Evolutionary conservation across 1,140 invertebrate species (phyloP).

Genomic region (Scaptomyza hsui): DNA sequence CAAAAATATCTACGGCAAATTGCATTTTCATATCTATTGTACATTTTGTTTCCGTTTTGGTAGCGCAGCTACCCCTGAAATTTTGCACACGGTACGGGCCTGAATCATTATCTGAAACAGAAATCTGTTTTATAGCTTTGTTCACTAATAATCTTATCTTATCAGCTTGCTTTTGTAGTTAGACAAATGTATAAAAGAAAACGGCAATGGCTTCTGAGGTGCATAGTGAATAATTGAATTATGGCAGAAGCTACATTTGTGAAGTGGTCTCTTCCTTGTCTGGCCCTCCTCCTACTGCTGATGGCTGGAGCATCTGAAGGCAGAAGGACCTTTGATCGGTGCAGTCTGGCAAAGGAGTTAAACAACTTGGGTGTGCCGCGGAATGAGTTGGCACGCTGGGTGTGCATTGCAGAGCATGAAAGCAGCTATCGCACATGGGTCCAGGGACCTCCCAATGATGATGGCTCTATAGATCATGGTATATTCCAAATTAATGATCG

Average conservation of each 20-base stretch:
- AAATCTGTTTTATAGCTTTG: too few relatives aligned
- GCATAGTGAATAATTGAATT: too few relatives aligned
- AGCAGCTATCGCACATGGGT: conserved; percentile 33
- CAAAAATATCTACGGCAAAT: too few relatives aligned
- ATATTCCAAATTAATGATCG: conserved; percentile 86
- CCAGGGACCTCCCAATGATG: conserved; percentile 71
- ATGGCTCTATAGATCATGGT: conserved; percentile 85
- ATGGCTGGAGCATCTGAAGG: not conserved
- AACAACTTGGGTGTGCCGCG: conserved; percentile 15
- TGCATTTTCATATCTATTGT: too few relatives aligned
- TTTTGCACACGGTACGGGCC: too few relatives aligned
- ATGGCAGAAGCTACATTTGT: not conserved
- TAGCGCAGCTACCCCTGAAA: too few relatives aligned
- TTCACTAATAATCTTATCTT: too few relatives aligned
- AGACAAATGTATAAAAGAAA: too few relatives aligned
- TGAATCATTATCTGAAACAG: too few relatives aligned
- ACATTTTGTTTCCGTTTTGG: too few relatives aligned
- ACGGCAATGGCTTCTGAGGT: too few relatives aligned
- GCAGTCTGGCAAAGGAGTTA: conserved; percentile 31
- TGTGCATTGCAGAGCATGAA: conserved; percentile 43
- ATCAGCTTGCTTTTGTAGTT: too few relatives aligned
- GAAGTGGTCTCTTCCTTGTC: not conserved
- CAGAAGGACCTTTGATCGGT: conserved; percentile 16
- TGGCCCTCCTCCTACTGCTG: not conserved
- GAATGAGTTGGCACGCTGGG: conserved; percentile 30